Evolutionary conservation across 2,888 invertebrate genomes (phyloP).

Genomic region (Drosophila suboccidentalis): DNA sequence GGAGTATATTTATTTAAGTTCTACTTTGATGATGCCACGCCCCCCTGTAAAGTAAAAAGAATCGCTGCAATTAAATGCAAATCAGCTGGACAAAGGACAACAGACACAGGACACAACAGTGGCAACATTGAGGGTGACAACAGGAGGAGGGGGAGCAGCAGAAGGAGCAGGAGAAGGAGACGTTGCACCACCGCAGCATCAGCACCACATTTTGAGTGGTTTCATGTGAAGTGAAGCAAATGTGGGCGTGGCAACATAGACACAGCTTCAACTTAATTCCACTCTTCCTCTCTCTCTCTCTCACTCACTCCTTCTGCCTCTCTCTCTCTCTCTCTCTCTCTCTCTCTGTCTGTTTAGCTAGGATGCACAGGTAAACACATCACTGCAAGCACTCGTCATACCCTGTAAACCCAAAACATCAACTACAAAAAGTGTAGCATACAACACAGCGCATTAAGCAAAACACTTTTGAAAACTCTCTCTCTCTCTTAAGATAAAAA

Average conservation of each 20-base stretch:
- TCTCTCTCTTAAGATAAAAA: not conserved
- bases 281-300: not conserved
- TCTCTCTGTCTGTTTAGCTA: constrained; percentile 55
- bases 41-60: constrained; percentile 33
- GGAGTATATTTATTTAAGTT: constrained; percentile 4
- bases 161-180: not conserved
- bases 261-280: constrained; percentile 7
- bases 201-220: constrained; percentile 38
- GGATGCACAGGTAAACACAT: constrained; percentile 49
- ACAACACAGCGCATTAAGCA: not conserved
- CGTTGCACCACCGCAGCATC: constrained; percentile 8
- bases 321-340: not conserved
- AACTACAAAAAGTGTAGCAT: not conserved
- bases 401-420: constrained; percentile 22
- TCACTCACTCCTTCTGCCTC: not conserved
- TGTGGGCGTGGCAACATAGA: constrained; percentile 46
- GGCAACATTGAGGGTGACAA: not conserved
- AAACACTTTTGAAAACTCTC: not conserved
- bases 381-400: constrained; percentile 16
- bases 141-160: not conserved
- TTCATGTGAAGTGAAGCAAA: constrained; percentile 44
- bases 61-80: constrained; percentile 77
- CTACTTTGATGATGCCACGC: constrained; percentile 34
- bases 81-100: constrained; percentile 68
- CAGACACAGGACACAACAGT: constrained; percentile 1